phyloP scores from a whole-genome alignment of 1,140 invertebrate genomes.

The Heliconius congener region DNA sequence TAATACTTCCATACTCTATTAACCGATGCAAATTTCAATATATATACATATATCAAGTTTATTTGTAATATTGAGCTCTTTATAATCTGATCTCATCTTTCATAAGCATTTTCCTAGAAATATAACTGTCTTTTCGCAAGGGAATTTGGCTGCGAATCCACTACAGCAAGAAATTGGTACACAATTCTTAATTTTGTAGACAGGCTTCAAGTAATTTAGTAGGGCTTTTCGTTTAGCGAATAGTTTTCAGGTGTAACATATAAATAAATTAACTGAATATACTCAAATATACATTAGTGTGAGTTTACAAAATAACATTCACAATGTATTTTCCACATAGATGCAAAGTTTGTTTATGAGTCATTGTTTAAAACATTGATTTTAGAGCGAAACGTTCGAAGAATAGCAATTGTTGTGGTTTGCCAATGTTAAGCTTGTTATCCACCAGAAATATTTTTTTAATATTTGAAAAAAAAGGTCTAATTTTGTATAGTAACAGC shows the following conservation, averaged over 20 bases:
- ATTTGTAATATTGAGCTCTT: neutral
- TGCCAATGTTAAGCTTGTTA: neutral
- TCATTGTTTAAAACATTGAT: constrained; percentile 27
- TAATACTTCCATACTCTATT: neutral
- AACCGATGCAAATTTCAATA: neutral
- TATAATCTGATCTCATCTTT: neutral
- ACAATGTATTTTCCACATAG: constrained; percentile 6
- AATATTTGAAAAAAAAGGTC: neutral
- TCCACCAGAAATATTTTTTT: neutral
- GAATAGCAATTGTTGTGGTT: constrained; percentile 31
- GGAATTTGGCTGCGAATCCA: neutral
- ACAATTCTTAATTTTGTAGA: neutral
- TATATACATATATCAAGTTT: neutral
- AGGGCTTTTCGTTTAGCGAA: neutral
- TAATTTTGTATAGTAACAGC: neutral
- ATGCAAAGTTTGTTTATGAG: constrained; percentile 19
- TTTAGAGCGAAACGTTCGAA: constrained; percentile 21
- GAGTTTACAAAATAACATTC: neutral
- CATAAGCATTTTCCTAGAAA: neutral
- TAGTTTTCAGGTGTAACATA: neutral
- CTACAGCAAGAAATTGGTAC: neutral
- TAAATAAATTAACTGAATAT: neutral
- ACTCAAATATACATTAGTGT: neutral
- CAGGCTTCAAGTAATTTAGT: neutral
- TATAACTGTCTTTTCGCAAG: neutral